Base-by-base conservation (phyloP, 2,797 vertebrate species). In the Catharus ustulatus region DNA sequence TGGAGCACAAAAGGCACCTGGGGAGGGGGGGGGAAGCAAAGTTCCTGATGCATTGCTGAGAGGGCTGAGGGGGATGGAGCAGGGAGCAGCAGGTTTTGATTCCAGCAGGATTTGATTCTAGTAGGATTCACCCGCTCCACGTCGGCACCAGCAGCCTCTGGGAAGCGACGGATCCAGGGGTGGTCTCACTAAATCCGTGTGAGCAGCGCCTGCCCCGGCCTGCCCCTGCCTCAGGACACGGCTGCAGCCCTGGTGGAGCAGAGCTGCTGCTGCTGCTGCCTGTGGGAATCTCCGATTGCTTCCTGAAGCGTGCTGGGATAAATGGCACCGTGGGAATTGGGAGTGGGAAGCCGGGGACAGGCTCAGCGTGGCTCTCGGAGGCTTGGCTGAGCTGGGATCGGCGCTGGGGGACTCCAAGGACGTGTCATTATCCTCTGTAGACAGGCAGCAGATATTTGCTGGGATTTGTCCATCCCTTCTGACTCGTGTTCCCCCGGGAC, bases 231-330 rank as follows among this genome's bases (percentile, higher is more conserved):
- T 36, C 4, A 0, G 81, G 88, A 79, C 81, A 66, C 36, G 24
- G 77, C 22, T 49, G 48, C 74, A 57, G 72, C 75, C 62, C 84
- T 2, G 48, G 16, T 11, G 62, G 62, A 81, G 91, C 93, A 34
- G 55, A 13, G 66, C 79, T 54, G 59, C 86, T 84, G 48, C 48
- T 43, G 88, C 85, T 26, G 54, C 72, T 85, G 90, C 94, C 79
- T 59, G 54, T 93, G 94, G 90, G 94, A 91, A 93, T 67, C 67
- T 67, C 74, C 32, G 10, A 8, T 77, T 61, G 90, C 74, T 93
- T 95, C 90, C 93, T 72, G 84, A 74, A 89, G 88, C 32, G 0
- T 42, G 63, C 78, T 77, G 0, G 1, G 67, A 27, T 87, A 84
- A 92, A 87, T 3, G 68, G 86, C 68, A 54, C 64, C 18, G 2